These are phyloP conservation scores for Pseudocheirus occidentalis DNA, from an alignment of 2,797 vertebrate genomes.

Conservation along the genomic window DNA sequence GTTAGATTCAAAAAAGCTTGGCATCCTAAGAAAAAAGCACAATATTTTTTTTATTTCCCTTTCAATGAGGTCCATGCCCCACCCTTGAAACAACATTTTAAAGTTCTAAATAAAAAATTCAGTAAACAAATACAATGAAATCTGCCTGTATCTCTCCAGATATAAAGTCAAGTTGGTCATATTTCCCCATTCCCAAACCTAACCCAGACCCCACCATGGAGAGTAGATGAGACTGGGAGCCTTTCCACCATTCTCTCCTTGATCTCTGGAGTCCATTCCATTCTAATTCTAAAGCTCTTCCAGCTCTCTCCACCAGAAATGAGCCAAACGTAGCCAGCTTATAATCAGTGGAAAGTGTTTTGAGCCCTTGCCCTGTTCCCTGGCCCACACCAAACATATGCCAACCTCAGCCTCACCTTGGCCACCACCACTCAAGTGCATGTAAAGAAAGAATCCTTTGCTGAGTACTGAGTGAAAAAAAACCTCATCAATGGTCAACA, in stretches of 20 bases:
- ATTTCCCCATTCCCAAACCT: not conserved
- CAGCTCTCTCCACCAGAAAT: not conserved
- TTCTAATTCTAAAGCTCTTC: not conserved
- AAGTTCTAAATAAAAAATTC: not conserved
- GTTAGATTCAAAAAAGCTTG: conserved; percentile 55
- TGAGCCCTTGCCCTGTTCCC: not conserved
- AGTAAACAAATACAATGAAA: conserved; percentile 2
- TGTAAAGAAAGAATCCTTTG: not conserved
- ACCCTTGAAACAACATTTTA: conserved; percentile 18
- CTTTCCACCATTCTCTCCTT: not conserved
- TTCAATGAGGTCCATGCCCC: conserved; percentile 15
- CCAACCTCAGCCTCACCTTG: not conserved
- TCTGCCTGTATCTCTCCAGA: not conserved
- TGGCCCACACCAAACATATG: not conserved
- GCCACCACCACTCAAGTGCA: not conserved
- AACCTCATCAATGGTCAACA: not conserved
- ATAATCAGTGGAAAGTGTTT: not conserved
- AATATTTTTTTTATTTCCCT: conserved; percentile 5
- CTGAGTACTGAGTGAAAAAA: not conserved
- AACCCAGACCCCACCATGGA: not conserved
- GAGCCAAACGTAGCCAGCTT: not conserved
- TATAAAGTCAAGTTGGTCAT: not conserved
- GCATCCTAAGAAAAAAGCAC: conserved; percentile 62
- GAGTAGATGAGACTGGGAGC: not conserved
- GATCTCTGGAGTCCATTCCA: not conserved